These are phyloP conservation scores for Troglohyphantes excavatus DNA, from an alignment of 2,888 invertebrate species.

Conservation along the genomic window DNA sequence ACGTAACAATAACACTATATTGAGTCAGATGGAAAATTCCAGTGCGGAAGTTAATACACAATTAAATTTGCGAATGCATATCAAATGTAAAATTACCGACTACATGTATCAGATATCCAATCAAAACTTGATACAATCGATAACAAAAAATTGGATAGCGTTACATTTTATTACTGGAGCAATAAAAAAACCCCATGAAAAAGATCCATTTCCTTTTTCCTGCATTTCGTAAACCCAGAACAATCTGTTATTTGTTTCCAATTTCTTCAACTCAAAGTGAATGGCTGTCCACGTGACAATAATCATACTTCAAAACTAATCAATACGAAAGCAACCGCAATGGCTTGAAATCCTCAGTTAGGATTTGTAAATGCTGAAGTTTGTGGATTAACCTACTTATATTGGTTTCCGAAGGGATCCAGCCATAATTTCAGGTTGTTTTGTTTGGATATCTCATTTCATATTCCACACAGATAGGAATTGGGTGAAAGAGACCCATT, in stretches of 20 bases:
- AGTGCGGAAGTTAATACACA: no score
- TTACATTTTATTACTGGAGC: background rate
- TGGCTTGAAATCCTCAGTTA: background rate
- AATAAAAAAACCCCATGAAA: background rate
- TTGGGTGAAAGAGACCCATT: conserved; percentile 3
- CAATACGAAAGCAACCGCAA: conserved; percentile 4
- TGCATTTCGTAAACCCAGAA: background rate
- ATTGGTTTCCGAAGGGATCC: conserved; percentile 9
- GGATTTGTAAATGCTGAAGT: conserved; percentile 2
- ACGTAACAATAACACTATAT: no score
- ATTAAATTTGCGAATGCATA: no score
- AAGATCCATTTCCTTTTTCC: background rate
- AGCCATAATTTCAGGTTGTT: background rate
- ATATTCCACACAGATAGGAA: conserved; percentile 15
- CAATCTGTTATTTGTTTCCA: background rate
- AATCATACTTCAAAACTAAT: background rate
- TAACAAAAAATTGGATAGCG: background rate
- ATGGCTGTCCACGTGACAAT: background rate
- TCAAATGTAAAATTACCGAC: no score
- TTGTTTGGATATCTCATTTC: conserved; percentile 6
- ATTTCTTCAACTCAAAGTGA: background rate
- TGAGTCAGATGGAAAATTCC: no score
- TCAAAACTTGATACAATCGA: background rate
- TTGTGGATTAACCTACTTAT: conserved; percentile 47
- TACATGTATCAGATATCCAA: no score